Evolutionary conservation across 2,888 invertebrate genomes (phyloP), one percentile per base, ranked within the genome.

Genomic region (Anagyrus pseudococci): DNA sequence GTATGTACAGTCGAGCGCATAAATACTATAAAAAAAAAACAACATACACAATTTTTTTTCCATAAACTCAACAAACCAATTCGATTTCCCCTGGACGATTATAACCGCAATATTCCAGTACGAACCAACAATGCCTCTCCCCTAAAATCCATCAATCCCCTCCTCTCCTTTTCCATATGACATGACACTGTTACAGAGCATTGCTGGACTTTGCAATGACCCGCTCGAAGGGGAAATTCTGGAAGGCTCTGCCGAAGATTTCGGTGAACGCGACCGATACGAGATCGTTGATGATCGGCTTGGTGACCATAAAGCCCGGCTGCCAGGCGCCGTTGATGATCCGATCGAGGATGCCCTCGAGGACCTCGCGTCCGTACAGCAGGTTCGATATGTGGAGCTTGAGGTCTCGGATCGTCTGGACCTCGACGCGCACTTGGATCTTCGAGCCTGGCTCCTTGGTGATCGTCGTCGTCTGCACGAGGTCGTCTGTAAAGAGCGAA

Each of bases 241-340:
- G 84, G 76, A 93, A 93, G 54, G 90, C 88, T 60, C 86, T 86
- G 73, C 88, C 91, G 81, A 92, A 91, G 69, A 93, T 92, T 66
- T 92, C 89, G 0, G 93, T 92, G 79, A 93, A 93, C 6, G 91
- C 93, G 0, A 88, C 89, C 76, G 91, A 90, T 66, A 93, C 92
- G 64, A 93, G 83, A 77, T 93, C 93, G 79, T 93, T 92, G 73
- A 93, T 91, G 53, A 93, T 81, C 0, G 92, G 91, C 65, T 88
- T 84, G 56, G 92, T 85, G 43, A 93, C 82, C 1, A 89, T 87
- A 73, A 93, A 89, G 29, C 92, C 92, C 0, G 92, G 88, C 72
- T 90, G 89, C 93, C 93, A 93, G 26, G 89, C 86, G 17, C 86
- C 86, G 79, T 93, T 93, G 75, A 93, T 93, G 41, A 93, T 82